Conservation (phyloP, 2,888 invertebrate species). For the Phrixothrix hirtus region DNA sequence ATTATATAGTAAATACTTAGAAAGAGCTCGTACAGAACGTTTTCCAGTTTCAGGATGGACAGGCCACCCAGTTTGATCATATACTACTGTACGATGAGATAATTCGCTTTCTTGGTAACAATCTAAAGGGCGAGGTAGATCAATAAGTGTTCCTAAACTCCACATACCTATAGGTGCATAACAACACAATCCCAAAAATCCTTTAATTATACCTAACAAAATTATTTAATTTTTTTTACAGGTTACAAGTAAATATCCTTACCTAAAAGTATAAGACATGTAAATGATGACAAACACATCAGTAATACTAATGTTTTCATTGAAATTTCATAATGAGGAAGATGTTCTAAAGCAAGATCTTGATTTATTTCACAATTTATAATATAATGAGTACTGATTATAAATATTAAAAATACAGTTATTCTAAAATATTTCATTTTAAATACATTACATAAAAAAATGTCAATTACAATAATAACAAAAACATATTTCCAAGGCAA, state of each 20-base stretch:
- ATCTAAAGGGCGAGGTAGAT: constrained; percentile 40
- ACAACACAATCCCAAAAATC: constrained; percentile 31
- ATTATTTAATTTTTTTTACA: not conserved
- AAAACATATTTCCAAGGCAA: not conserved
- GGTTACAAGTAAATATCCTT: constrained; percentile 2
- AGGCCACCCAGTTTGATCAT: constrained; percentile 47
- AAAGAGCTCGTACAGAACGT: constrained; percentile 51
- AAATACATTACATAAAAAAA: not conserved
- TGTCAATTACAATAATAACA: not conserved
- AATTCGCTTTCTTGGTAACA: constrained; percentile 49
- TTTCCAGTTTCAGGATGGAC: constrained; percentile 51
- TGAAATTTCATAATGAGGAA: constrained; percentile 1
- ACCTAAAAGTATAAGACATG: constrained; percentile 24
- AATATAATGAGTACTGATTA: not conserved
- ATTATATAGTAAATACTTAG: constrained; percentile 46
- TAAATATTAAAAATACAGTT: not conserved
- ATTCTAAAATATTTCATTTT: constrained; percentile 3
- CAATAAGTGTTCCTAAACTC: constrained; percentile 40
- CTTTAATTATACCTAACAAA: constrained; percentile 35
- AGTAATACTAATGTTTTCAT: not conserved
- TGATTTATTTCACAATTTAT: not conserved
- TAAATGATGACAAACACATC: constrained; percentile 2
- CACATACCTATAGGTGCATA: constrained; percentile 40
- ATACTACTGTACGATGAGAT: constrained; percentile 43
- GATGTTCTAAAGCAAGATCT: not conserved